Conservation (phyloP, 1,140 invertebrate genomes). For the Sesamia nonagrioides region DNA sequence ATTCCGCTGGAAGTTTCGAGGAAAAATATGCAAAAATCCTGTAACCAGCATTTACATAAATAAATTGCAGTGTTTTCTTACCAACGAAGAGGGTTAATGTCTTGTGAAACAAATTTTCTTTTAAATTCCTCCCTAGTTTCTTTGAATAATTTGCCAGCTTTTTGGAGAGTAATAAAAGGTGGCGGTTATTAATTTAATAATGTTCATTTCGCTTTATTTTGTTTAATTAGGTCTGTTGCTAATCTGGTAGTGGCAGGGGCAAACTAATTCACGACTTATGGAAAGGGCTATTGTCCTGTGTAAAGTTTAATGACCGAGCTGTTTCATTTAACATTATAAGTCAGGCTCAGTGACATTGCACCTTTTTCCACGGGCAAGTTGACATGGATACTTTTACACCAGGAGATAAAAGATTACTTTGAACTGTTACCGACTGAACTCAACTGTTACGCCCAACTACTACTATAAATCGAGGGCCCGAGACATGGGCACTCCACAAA, state of each 20-base stretch:
- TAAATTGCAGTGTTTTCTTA: conserved; percentile 26
- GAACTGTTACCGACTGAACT: too few relatives aligned
- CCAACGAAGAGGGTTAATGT: conserved; percentile 14
- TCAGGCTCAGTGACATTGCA: too few relatives aligned
- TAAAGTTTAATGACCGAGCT: not conserved
- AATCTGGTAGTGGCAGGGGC: conserved; percentile 9
- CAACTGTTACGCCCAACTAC: too few relatives aligned
- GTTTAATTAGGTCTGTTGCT: conserved; percentile 8
- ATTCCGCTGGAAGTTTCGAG: conserved; percentile 3
- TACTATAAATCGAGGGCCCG: too few relatives aligned
- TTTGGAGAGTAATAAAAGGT: conserved; percentile 23
- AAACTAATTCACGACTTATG: not conserved
- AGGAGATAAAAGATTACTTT: too few relatives aligned
- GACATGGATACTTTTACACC: too few relatives aligned
- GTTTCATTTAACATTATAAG: too few relatives aligned
- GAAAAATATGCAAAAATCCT: not conserved
- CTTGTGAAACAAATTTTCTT: conserved; percentile 45
- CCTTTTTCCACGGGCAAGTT: too few relatives aligned
- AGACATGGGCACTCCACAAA: too few relatives aligned
- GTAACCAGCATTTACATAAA: conserved; percentile 35
- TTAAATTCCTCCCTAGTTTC: conserved; percentile 24
- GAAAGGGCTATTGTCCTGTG: not conserved
- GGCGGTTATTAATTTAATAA: conserved; percentile 5
- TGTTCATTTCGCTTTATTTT: conserved; percentile 26
- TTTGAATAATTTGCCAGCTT: conserved; percentile 15